Base-by-base conservation (phyloP, 2,888 invertebrate species). In the Athalia rosae region DNA sequence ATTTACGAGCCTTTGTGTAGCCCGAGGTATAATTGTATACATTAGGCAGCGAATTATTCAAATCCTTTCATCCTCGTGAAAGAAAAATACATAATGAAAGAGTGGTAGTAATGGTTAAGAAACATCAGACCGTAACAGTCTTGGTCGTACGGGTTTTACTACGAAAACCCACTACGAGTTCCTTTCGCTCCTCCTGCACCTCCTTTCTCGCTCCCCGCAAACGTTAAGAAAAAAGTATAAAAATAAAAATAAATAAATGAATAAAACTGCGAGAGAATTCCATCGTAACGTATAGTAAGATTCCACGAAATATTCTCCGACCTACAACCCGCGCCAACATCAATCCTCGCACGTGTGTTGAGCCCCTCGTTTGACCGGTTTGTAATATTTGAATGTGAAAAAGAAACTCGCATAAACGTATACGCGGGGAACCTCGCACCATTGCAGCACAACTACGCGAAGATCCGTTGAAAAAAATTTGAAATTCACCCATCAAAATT, bases 231-330 rank as follows among this genome's bases (percentile, higher is more conserved):
- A 53, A 67, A 53, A 53, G 41, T 4, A 6, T 7, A 47, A n/a
- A 64, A 9, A 62, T 48, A 62, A n/a, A 28, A 8, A 3, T 0
- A 47, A 73, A n/a, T 67, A 71, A 74, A 74, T 28, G 28, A 28
- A 74, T 58, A 45, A 71, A 71, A 71, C 71, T n/a, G 58, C 71
- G 71, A 71, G 67, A 28, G 64, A 61, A 74, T 74, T 59, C 74
- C 74, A 62, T 58, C 74, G 74, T 74, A 74, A 74, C 74, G 59
- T 74, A 74, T 61, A 74, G 74, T 74, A 74, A 74, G 74, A 59
- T 74, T 74, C 74, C 74, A 74, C 74, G 74, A 74, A 74, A 74
- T 74, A 74, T 74, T 50, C 74, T 47, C 45, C 74, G 74, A 74
- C 74, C 74, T 74, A 74, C 74, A 74, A 74, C 62, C 61, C 61